Conservation (phyloP, 2,888 invertebrate species). For the Limnephilus lunatus region DNA sequence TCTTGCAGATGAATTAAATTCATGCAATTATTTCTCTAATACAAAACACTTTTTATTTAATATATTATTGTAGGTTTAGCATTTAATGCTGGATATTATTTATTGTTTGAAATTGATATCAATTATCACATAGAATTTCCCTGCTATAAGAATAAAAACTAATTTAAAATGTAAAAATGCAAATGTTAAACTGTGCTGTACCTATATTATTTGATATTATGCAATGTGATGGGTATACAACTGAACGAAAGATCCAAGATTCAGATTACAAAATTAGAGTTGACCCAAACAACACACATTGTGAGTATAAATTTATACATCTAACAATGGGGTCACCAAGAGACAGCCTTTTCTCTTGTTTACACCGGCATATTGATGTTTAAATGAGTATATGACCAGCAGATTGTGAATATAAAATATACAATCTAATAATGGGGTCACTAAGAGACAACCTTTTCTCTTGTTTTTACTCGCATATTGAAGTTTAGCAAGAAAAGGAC, state of each 20-base stretch:
- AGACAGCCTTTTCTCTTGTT: no score
- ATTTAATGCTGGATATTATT: background rate
- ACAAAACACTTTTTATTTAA: background rate
- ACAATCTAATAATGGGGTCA: no score
- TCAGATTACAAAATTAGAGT: no score
- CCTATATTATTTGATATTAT: background rate
- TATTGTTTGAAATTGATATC: conserved; percentile 9
- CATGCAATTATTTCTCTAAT: background rate
- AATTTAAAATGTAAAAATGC: conserved; percentile 42
- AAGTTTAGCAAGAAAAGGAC: no score
- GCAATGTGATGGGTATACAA: background rate
- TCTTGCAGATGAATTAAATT: background rate
- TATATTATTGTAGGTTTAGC: background rate
- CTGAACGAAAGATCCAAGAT: background rate
- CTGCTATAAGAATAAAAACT: conserved; percentile 18
- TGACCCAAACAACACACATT: no score
- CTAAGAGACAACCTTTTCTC: no score
- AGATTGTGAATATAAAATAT: no score
- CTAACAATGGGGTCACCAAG: no score
- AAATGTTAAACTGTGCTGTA: background rate
- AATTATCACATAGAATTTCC: conserved; percentile 21
- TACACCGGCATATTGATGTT: no score
- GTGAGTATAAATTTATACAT: no score
- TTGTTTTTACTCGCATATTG: no score
- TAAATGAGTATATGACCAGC: no score